Evolutionary conservation across 1,140 invertebrate species (phyloP), one percentile per base, ranked within the genome.

Genomic region (Drosophila dunni): DNA sequence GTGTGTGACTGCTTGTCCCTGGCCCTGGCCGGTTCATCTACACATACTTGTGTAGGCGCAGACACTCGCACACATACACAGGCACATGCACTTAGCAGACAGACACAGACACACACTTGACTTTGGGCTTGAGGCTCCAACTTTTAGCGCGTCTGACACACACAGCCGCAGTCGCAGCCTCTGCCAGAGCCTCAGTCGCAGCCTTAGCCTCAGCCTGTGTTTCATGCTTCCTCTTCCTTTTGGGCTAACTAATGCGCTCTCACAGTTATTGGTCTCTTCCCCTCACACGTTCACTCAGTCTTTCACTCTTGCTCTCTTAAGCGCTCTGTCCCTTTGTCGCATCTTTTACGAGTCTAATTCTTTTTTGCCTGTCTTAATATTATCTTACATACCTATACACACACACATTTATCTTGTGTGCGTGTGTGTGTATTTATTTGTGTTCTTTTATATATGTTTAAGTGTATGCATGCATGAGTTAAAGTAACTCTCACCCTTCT

Each of bases 401-500:
- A 29, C 15, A 67, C 24, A 40, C 38, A 42, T 6, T 20, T 53
- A 45, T 29, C n/a, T 11, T 2, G 11, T 29, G 20, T 50, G 1
- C 13, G 0, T 45, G 8, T 45, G 13, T 15, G 7, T 46, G 42
- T 45, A 45, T 45, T 7, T 40, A 40, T 10, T 17, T 48, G 20
- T 62, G 34, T 46, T 8, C 34, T 20, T 45, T n/a, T 70, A 11
- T 36, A 15, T 62, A 29, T 48, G 34, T 20, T 13, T 48, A 20
- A 29, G 33, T 46, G 48, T 57, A 10, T 58, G 33, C n/a, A 50
- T 50, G 50, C 33, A 51, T 61, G 46, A 67, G 57, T 67, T 20
- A 53, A 67, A 48, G 48, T 73, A 57, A 48, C 50, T 66, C 90
- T 92, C 80, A 92, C 91, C 91, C 84, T 92, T 86, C 78, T 66